phyloP scores from a whole-genome alignment of 1,140 invertebrate genomes.

The Trichoplusia ni region DNA sequence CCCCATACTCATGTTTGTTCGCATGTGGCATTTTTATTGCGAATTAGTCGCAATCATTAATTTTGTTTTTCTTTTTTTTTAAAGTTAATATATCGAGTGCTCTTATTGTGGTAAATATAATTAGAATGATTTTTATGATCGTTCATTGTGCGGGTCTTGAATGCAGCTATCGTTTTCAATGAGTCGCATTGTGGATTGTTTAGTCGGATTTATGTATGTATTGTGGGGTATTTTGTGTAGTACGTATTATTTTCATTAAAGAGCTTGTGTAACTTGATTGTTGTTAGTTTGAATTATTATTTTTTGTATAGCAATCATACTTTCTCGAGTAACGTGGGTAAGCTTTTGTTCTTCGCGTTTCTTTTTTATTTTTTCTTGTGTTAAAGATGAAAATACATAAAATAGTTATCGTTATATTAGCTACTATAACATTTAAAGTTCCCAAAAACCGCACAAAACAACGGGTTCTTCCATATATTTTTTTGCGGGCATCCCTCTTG shows the following conservation, averaged over 20 bases:
- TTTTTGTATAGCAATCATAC: background rate
- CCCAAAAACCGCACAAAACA: no score
- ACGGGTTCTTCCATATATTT: background rate
- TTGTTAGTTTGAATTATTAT: background rate
- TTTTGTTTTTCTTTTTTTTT: slow-evolving; percentile 77
- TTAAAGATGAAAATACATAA: no score
- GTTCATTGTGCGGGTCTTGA: slow-evolving; percentile 29
- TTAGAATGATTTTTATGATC: slow-evolving; percentile 46
- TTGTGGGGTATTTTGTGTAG: slow-evolving; percentile 30
- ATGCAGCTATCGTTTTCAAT: slow-evolving; percentile 64
- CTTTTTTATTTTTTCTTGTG: no score
- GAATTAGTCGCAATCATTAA: slow-evolving; percentile 80
- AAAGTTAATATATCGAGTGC: slow-evolving; percentile 70
- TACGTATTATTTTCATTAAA: slow-evolving; percentile 9
- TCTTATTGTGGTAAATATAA: slow-evolving; percentile 50
- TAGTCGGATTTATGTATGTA: slow-evolving; percentile 33
- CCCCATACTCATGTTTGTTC: slow-evolving; percentile 69
- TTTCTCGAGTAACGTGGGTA: slow-evolving; percentile 6
- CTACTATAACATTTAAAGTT: no score
- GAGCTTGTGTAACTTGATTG: background rate
- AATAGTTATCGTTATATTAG: no score
- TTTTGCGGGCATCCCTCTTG: slow-evolving; percentile 11
- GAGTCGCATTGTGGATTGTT: slow-evolving; percentile 39
- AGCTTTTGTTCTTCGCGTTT: no score
- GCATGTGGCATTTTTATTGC: slow-evolving; percentile 81